Percentiles rank a stretch among this genome's conserved stretches.
Evolutionary conservation across 2,888 invertebrate species (phyloP).

Genomic region (Teinopalpus imperialis): DNA sequence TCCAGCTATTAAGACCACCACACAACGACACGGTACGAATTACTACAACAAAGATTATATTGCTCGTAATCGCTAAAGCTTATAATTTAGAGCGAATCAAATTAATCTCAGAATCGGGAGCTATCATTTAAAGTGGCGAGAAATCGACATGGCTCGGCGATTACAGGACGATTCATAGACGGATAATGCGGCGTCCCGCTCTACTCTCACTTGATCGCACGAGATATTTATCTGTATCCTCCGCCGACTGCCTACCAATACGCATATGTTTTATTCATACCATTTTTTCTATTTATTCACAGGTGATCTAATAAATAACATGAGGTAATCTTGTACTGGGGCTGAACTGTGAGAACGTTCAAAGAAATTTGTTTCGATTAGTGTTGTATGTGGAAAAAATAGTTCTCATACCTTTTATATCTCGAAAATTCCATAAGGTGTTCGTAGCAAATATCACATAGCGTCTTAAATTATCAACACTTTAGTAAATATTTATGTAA

Average conservation of each 20-base stretch:
- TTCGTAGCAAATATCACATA: too few species aligned
- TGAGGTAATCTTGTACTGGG: constrained; percentile 3
- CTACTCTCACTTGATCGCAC: constrained; percentile 16
- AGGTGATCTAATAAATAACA: constrained; percentile 12
- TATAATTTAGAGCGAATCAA: constrained; percentile 33
- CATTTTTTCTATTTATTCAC: constrained; percentile 11
- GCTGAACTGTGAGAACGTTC: constrained; percentile 8
- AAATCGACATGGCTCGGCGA: constrained; percentile 52
- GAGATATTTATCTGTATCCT: constrained; percentile 21
- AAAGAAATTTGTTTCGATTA: neutral
- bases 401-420: too few species aligned
- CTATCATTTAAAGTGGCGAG: constrained; percentile 50
- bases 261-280: constrained; percentile 17
- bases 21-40: too few species aligned
- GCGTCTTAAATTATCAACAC: too few species aligned
- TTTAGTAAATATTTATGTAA: too few species aligned
- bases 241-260: constrained; percentile 19
- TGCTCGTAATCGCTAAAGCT: constrained; percentile 30
- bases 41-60: too few species aligned
- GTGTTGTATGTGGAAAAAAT: too few species aligned
- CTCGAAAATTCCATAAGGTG: too few species aligned
- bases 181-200: constrained; percentile 36
- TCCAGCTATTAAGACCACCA: too few species aligned
- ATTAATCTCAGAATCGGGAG: constrained; percentile 45
- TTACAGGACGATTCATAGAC: constrained; percentile 42